phyloP scores from a whole-genome alignment of 2,113 vertebrate species.

The human region GRCh38 chr2:35089501-35090000 shows the following conservation, averaged over 20 bases:
- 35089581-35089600: neutral
- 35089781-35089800: neutral
- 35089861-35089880: neutral
- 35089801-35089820: neutral
- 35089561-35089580: neutral
- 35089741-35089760: neutral
- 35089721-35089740: neutral
- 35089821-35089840: neutral
- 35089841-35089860: neutral
- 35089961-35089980: neutral
- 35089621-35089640: neutral
- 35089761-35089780: neutral
- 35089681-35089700: neutral
- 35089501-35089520: neutral
- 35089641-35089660: neutral
- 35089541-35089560: neutral
- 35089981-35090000: neutral
- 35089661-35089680: neutral
- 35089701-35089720: neutral
- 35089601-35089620: neutral
- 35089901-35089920: neutral
- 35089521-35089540: neutral
- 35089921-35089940: neutral
- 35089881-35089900: neutral
- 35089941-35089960: neutral